Conservation (phyloP, 2,113 vertebrate species). For the Silurus asotus region DNA sequence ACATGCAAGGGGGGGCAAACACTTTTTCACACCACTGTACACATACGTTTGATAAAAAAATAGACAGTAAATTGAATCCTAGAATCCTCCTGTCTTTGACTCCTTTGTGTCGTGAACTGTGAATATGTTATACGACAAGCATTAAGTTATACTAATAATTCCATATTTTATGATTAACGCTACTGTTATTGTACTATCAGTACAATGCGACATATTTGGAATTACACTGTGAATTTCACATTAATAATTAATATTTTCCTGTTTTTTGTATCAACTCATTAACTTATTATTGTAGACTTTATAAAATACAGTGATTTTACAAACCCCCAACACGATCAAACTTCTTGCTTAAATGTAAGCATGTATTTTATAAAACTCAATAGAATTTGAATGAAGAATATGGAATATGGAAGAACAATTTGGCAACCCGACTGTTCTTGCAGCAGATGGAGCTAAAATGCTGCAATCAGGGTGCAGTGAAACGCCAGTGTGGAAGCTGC, state of each 20-base stretch:
- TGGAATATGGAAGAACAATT: neutral
- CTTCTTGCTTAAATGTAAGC: neutral
- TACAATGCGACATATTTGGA: neutral
- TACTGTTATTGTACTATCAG: neutral
- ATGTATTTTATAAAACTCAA: neutral
- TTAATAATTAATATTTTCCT: neutral
- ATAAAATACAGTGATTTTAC: neutral
- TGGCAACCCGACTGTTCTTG: neutral
- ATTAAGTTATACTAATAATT: neutral
- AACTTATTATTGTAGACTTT: neutral
- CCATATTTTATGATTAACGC: too few species aligned
- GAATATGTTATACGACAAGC: neutral
- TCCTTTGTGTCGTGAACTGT: neutral
- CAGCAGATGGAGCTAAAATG: slow-evolving; percentile 38
- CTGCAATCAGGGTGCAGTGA: neutral
- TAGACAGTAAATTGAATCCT: neutral
- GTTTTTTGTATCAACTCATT: neutral
- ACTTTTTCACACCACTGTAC: too few species aligned
- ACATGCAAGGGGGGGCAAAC: too few species aligned
- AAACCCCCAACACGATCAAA: neutral
- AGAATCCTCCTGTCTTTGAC: neutral
- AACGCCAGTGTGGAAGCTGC: neutral
- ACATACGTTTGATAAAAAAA: too few species aligned
- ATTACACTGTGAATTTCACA: neutral
- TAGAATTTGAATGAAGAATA: neutral